Evolutionary conservation across 2,888 invertebrate species (phyloP).

Genomic region (Nymphalis c-album): DNA sequence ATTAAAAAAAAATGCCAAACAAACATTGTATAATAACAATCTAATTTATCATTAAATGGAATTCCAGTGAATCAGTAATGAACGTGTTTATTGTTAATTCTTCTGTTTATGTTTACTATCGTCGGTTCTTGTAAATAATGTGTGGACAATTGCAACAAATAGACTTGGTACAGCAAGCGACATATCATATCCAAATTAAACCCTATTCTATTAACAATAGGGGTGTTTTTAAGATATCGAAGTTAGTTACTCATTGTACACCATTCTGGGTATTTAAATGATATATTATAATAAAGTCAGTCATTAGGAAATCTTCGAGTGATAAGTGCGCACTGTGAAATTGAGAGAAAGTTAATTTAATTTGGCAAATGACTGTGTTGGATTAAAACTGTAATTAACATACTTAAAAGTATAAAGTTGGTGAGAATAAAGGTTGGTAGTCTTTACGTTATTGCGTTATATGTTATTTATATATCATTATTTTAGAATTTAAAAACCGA

Average conservation of each 20-base stretch:
- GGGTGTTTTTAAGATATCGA: background rate
- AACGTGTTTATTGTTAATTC: background rate
- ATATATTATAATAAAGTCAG: conserved; percentile 15
- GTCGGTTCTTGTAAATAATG: conserved; percentile 13
- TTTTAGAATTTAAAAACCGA: too few species aligned
- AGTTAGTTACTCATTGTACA: conserved; percentile 11
- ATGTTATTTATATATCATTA: too few species aligned
- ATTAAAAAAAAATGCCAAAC: too few species aligned
- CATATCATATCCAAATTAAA: background rate
- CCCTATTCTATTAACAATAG: background rate
- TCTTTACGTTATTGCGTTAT: too few species aligned
- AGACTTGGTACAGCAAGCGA: background rate
- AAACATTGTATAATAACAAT: background rate
- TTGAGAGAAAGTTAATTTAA: background rate
- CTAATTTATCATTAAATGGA: background rate
- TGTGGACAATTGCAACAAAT: conserved; percentile 14
- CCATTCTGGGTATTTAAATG: conserved; percentile 19
- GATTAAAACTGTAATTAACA: background rate
- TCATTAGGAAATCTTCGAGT: conserved; percentile 20
- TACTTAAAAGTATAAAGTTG: too few species aligned
- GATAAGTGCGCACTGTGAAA: conserved; percentile 13
- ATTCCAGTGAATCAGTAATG: conserved; percentile 6
- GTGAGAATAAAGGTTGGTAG: too few species aligned
- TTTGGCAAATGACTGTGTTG: background rate
- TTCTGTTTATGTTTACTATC: conserved; percentile 7